These are phyloP conservation scores for Tetranychus truncatus DNA, from an alignment of 2,888 invertebrate genomes.

Conservation along the genomic window DNA sequence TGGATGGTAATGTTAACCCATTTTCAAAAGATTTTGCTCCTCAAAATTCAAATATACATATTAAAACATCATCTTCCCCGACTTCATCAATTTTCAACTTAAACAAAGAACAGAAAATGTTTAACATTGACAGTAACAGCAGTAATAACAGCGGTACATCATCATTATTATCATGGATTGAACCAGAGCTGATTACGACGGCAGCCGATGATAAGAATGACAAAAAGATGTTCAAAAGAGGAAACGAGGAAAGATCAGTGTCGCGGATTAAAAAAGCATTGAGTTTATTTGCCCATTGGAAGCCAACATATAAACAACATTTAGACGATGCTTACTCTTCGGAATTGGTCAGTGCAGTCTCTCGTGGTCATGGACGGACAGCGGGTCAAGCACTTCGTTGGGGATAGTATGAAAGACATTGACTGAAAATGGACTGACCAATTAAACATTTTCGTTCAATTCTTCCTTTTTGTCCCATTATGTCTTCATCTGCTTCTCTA, in stretches of 20 bases:
- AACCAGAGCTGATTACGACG: too few species aligned
- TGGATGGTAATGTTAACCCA: neutral
- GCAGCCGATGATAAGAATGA: too few species aligned
- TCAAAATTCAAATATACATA: neutral
- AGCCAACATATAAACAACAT: constrained; percentile 11
- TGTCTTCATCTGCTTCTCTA: too few species aligned
- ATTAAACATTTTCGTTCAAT: neutral
- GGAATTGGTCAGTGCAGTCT: constrained; percentile 13
- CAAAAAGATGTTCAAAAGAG: neutral
- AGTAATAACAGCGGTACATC: too few species aligned
- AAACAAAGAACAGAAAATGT: too few species aligned
- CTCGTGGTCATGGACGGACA: constrained; percentile 12
- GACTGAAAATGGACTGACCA: neutral
- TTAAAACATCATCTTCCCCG: neutral
- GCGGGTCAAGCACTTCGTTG: constrained; percentile 29
- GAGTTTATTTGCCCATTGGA: constrained; percentile 19
- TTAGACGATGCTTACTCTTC: constrained; percentile 9
- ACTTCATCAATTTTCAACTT: too few species aligned
- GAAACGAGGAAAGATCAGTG: neutral
- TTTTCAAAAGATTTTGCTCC: too few species aligned
- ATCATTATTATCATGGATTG: too few species aligned
- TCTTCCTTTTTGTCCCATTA: too few species aligned
- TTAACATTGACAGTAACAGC: too few species aligned
- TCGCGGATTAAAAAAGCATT: constrained; percentile 14
- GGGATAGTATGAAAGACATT: constrained; percentile 36